phyloP scores from a whole-genome alignment of 1,140 invertebrate genomes.

The Acyrthosiphon pisum region DNA sequence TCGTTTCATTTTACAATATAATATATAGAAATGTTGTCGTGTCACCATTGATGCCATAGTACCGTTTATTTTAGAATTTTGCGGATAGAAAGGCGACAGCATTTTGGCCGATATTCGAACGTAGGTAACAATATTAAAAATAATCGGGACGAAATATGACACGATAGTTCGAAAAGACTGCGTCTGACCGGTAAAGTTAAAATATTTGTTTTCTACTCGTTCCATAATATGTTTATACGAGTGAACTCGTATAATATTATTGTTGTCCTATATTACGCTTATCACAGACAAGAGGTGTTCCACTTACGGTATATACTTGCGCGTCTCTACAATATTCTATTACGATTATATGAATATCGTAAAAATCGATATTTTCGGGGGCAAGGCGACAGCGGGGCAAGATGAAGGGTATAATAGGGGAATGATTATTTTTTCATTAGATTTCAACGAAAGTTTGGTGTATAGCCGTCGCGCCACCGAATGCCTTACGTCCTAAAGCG shows the following conservation, averaged over 20 bases:
- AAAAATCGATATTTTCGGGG: background rate
- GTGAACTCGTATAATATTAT: background rate
- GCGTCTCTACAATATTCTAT: background rate
- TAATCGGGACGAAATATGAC: background rate
- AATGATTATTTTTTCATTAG: constrained; percentile 45
- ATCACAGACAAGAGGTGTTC: background rate
- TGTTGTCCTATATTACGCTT: background rate
- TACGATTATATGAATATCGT: background rate
- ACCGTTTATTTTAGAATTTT: background rate
- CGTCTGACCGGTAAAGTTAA: background rate
- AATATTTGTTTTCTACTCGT: background rate
- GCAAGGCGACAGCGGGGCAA: background rate
- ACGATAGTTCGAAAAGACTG: background rate
- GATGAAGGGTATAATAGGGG: background rate
- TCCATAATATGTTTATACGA: background rate
- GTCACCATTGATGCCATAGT: background rate
- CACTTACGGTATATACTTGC: background rate
- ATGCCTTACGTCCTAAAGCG: background rate
- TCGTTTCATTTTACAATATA: background rate
- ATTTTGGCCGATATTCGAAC: background rate
- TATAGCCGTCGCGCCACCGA: background rate
- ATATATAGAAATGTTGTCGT: background rate
- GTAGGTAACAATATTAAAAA: background rate
- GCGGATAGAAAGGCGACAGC: background rate
- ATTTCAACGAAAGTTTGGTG: background rate